Conservation (phyloP, 2,888 invertebrate species). For the Leptogaster cylindrica region DNA sequence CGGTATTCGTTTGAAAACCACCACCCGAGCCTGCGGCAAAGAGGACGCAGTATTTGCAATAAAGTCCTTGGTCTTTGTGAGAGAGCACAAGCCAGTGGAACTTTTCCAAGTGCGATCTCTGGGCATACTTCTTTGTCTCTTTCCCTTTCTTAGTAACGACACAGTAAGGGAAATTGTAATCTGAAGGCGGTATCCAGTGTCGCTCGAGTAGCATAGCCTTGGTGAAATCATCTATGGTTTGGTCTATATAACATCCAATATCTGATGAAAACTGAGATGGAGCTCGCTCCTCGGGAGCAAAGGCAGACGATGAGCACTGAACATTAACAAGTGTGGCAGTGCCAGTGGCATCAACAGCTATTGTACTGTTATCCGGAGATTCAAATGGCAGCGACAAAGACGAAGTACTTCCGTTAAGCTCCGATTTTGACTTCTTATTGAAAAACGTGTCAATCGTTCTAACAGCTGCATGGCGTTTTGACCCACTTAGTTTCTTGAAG, state of each 20-base stretch:
- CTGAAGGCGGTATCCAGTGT: background rate
- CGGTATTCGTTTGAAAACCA: too few species aligned
- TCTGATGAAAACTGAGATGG: background rate
- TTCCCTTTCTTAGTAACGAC: background rate
- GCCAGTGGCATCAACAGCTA: too few species aligned
- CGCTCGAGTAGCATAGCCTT: background rate
- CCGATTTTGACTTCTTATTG: too few species aligned
- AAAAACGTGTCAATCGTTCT: too few species aligned
- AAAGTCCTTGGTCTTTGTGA: background rate
- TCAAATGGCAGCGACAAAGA: too few species aligned
- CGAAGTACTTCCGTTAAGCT: too few species aligned
- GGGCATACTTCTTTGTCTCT: background rate
- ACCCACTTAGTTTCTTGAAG: too few species aligned
- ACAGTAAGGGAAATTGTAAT: background rate
- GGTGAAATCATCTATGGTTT: background rate
- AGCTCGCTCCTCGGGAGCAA: too few species aligned
- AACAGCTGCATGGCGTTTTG: too few species aligned
- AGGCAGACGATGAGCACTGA: too few species aligned
- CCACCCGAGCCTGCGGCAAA: background rate
- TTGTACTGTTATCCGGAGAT: too few species aligned
- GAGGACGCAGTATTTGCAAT: background rate
- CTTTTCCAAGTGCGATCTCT: background rate
- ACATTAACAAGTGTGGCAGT: too few species aligned
- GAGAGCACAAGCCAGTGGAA: background rate
- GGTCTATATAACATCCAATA: background rate